Conservation (phyloP, 2,113 vertebrate genomes). For the Phaethon lepturus region DNA sequence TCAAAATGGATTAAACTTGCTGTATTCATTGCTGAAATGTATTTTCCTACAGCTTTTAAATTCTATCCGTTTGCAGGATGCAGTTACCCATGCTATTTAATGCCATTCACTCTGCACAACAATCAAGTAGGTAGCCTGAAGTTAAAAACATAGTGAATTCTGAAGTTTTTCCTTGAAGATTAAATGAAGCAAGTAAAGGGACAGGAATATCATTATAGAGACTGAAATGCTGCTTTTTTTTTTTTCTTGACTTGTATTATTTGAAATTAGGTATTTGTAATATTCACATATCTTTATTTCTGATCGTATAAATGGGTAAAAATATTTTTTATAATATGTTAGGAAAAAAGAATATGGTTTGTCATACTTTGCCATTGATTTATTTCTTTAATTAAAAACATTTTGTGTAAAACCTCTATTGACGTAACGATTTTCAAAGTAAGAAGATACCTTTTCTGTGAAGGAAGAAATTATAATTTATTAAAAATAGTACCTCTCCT, state of each 20-base stretch:
- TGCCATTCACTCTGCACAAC: not conserved
- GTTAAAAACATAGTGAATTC: not conserved
- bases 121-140: not conserved
- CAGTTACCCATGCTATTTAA: not conserved
- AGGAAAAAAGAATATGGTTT: not conserved
- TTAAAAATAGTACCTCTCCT: not conserved
- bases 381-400: not conserved
- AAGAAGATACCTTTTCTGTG: not conserved
- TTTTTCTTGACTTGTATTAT: not conserved
- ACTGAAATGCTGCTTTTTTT: not conserved
- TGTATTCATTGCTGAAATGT: not conserved
- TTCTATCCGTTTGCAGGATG: not conserved
- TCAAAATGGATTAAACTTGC: slow-evolving; percentile 9
- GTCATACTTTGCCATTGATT: not conserved
- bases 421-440: not conserved
- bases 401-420: not conserved
- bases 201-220: not conserved
- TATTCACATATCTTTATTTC: not conserved
- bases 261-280: not conserved
- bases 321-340: not conserved
- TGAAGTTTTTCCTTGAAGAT: not conserved
- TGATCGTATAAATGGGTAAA: not conserved
- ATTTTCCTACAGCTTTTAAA: not conserved
- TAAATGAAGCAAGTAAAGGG: not conserved
- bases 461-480: not conserved